A percentile compares a stretch with the other conserved stretches of the same genome.
These are phyloP conservation scores for Acrocyrtus sp. DNA, from an alignment of 2,888 invertebrate genomes.

Conservation along the genomic window DNA sequence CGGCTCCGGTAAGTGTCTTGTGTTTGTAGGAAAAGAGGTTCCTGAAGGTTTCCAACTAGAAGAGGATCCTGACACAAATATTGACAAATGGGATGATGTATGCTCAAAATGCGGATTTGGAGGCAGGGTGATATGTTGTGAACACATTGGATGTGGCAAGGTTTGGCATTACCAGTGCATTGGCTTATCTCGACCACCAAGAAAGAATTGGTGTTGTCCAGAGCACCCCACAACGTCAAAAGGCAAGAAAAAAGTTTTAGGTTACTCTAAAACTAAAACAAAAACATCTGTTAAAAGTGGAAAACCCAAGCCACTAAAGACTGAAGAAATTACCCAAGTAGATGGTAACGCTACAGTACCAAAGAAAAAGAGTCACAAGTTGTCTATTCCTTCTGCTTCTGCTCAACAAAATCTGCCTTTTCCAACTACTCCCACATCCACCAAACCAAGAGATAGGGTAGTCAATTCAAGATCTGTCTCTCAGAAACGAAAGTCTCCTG, in stretches of 20 bases:
- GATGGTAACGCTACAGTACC: no score
- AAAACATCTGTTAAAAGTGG: no score
- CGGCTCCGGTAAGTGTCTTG: slow-evolving; percentile 47
- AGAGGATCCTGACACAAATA: slow-evolving; percentile 23
- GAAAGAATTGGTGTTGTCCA: slow-evolving; percentile 57
- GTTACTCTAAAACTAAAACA: no score
- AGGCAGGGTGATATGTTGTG: slow-evolving; percentile 57
- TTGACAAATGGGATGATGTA: slow-evolving; percentile 55
- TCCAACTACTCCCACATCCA: no score
- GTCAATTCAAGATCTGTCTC: no score
- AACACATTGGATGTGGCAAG: slow-evolving; percentile 49
- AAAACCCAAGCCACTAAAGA: no score
- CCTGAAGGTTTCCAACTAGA: slow-evolving; percentile 17
- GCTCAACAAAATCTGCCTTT: no score
- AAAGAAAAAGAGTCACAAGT: no score
- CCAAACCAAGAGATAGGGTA: no score
- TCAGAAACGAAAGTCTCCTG: no score
- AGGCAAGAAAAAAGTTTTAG: neutral
- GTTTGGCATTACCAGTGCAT: slow-evolving; percentile 57
- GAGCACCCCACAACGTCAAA: slow-evolving; percentile 58
- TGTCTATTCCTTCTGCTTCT: no score
- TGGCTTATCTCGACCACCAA: slow-evolving; percentile 38
- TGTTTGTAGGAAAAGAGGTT: slow-evolving; percentile 52
- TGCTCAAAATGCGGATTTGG: slow-evolving; percentile 55
- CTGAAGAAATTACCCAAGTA: no score